Evolutionary conservation across 1,140 invertebrate species (phyloP).

Genomic region (Bombus cullumanus): DNA sequence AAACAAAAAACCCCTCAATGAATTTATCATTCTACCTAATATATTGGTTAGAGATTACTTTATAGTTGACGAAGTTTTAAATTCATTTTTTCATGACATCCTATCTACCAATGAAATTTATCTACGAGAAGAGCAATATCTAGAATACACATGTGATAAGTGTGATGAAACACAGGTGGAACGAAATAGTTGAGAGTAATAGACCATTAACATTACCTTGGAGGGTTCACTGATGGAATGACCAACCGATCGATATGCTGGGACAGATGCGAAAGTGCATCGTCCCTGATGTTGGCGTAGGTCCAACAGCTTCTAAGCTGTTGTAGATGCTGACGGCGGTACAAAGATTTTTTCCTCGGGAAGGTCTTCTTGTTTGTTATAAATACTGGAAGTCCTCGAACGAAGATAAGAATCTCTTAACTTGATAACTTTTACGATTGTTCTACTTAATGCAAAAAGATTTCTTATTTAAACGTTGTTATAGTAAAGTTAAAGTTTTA

Average conservation of each 20-base stretch:
- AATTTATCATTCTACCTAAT: background rate
- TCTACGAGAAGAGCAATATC: background rate
- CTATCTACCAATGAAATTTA: too few relatives aligned
- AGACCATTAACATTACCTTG: constrained; percentile 36
- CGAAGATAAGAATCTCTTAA: background rate
- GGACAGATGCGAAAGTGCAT: constrained; percentile 65
- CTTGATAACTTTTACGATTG: background rate
- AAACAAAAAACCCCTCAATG: background rate
- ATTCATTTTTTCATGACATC: too few relatives aligned
- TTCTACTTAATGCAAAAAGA: background rate
- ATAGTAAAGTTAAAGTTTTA: background rate
- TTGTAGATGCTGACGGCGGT: constrained; percentile 38
- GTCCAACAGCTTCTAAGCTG: constrained; percentile 56
- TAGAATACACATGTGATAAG: background rate
- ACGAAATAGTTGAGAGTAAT: constrained; percentile 13
- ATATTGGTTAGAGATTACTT: too few relatives aligned
- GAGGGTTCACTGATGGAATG: constrained; percentile 49
- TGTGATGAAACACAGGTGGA: background rate
- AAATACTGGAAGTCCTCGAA: constrained; percentile 25
- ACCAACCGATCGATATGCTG: constrained; percentile 61
- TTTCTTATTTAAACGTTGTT: background rate
- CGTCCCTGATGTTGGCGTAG: constrained; percentile 53
- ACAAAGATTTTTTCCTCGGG: constrained; percentile 24
- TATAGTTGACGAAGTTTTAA: too few relatives aligned
- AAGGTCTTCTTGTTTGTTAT: background rate